Conservation (phyloP, 2,797 vertebrate genomes). For the Poecilia wingei region DNA sequence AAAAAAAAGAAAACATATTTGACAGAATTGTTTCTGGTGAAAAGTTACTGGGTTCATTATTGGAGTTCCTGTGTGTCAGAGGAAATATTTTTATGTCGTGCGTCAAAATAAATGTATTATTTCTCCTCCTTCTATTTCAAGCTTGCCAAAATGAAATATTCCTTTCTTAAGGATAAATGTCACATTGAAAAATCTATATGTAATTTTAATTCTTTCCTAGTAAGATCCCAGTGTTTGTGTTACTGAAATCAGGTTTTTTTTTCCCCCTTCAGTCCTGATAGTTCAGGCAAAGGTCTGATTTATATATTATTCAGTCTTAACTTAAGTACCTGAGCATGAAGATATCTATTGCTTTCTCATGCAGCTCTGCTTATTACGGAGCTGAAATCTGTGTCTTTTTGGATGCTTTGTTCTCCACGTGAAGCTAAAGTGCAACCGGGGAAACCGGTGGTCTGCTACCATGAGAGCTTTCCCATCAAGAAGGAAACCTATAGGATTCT, state of each 20-base stretch:
- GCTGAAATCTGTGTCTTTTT: background rate
- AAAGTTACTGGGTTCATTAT: constrained; percentile 59
- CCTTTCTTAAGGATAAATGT: constrained; percentile 43
- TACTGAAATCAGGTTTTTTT: background rate
- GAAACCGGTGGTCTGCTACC: background rate
- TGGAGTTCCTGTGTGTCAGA: constrained; percentile 40
- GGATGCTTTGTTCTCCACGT: background rate
- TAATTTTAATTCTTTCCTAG: background rate
- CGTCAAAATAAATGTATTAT: constrained; percentile 7
- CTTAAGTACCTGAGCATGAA: background rate
- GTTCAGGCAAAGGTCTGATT: background rate
- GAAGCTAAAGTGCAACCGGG: background rate
- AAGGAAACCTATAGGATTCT: background rate
- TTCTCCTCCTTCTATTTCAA: constrained; percentile 22
- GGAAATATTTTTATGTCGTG: constrained; percentile 33
- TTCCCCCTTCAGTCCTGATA: background rate
- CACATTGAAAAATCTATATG: background rate
- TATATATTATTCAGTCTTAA: background rate
- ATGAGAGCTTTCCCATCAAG: background rate
- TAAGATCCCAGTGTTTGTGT: background rate
- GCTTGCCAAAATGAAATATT: constrained; percentile 32
- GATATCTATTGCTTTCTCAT: background rate
- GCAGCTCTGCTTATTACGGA: background rate
- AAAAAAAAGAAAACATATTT: background rate
- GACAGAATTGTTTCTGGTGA: constrained; percentile 41